A percentile compares a stretch with the other conserved stretches of the same genome.
Evolutionary conservation across 2,113 vertebrate species (phyloP).

Genomic region (Lethenteron camtschaticum): DNA sequence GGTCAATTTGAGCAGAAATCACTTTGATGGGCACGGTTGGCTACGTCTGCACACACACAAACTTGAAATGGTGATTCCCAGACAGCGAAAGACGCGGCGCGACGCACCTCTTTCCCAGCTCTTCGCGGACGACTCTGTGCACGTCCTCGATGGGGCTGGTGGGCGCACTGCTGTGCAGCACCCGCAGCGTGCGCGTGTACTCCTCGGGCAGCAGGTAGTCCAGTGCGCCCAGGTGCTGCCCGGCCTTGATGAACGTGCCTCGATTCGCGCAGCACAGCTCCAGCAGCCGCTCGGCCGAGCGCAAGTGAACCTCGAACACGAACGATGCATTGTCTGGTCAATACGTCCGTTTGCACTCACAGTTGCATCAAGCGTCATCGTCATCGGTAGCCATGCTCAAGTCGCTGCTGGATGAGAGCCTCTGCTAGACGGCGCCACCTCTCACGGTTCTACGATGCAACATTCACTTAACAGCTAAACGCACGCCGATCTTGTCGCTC

Average conservation of each 20-base stretch:
- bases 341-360: too few relatives aligned
- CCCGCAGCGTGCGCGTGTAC: slow-evolving; percentile 70
- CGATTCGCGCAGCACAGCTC: slow-evolving; percentile 82
- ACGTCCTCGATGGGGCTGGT: slow-evolving; percentile 64
- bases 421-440: neutral
- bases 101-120: slow-evolving; percentile 58
- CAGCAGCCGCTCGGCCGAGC: slow-evolving; percentile 59
- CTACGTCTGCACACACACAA: too few relatives aligned
- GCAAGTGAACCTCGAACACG: slow-evolving; percentile 42
- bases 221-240: slow-evolving; percentile 75
- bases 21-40: too few relatives aligned
- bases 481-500: too few relatives aligned
- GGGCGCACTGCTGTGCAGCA: slow-evolving; percentile 67
- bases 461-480: too few relatives aligned
- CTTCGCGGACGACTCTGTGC: slow-evolving; percentile 59
- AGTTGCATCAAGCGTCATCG: neutral
- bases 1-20: too few relatives aligned
- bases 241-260: slow-evolving; percentile 94
- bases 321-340: neutral
- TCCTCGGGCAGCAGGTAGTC: slow-evolving; percentile 78
- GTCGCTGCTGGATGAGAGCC: neutral
- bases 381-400: neutral
- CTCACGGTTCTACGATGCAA: neutral
- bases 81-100: too few relatives aligned
- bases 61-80: too few relatives aligned